Conservation (phyloP, 2,113 vertebrate genomes). For the Siniperca knerii region DNA sequence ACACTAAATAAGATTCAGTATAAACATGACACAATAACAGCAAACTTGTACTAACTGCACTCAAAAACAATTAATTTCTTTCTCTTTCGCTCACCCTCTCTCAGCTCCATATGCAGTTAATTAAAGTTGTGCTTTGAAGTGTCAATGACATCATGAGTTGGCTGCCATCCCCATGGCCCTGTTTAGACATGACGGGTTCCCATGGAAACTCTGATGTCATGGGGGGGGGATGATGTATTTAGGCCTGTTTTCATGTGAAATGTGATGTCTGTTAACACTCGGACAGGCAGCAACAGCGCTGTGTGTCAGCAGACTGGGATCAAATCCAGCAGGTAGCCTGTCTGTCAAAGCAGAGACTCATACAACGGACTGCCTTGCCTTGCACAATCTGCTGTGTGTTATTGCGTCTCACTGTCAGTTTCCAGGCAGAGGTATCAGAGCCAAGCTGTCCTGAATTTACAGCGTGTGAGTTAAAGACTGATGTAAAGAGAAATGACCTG, state of each 20-base stretch:
- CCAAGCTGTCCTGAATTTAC: constrained; percentile 11
- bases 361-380: background rate
- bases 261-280: constrained; percentile 45
- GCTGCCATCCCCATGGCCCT: constrained; percentile 56
- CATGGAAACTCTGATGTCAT: constrained; percentile 77
- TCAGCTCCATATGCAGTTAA: constrained; percentile 66
- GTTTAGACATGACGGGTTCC: constrained; percentile 68
- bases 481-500: constrained; percentile 8
- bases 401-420: background rate
- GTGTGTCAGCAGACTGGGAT: constrained; percentile 58
- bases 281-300: background rate
- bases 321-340: constrained; percentile 44
- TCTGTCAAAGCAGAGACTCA: constrained; percentile 26
- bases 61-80: constrained; percentile 24
- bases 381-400: background rate
- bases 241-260: constrained; percentile 41
- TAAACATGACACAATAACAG: constrained; percentile 23
- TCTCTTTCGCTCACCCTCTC: constrained; percentile 29
- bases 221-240: constrained; percentile 24
- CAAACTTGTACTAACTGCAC: constrained; percentile 17
- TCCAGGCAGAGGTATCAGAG: constrained; percentile 6
- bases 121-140: constrained; percentile 70
- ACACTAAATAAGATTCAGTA: constrained; percentile 7
- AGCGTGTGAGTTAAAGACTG: constrained; percentile 19
- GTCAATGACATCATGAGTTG: constrained; percentile 76